Percentiles rank a stretch among this genome's conserved stretches.
Conservation (phyloP, 2,113 vertebrate species). For the Sakesphorus luctuosus region DNA sequence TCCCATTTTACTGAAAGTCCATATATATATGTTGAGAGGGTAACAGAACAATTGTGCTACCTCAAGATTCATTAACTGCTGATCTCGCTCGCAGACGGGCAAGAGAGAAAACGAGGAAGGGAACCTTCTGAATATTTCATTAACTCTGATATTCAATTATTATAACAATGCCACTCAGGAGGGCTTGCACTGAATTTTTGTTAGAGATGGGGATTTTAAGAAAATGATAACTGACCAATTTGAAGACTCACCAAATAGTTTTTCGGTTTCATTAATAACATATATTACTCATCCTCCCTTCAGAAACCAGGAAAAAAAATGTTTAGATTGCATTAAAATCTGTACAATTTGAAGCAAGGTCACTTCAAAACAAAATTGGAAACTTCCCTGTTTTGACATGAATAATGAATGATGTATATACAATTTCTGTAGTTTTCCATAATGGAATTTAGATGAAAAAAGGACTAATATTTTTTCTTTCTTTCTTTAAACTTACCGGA, state of each 20-base stretch:
- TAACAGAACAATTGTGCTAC: not conserved
- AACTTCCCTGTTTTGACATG: not conserved
- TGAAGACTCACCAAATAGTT: not conserved
- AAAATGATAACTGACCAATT: slow-evolving; percentile 1
- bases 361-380: not conserved
- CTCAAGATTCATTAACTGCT: slow-evolving; percentile 32
- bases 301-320: not conserved
- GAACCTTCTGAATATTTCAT: slow-evolving; percentile 45
- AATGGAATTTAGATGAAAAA: not conserved
- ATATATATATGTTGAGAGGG: not conserved
- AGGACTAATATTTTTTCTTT: not conserved
- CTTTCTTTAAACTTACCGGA: not conserved
- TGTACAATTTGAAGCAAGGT: not conserved
- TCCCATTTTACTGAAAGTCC: slow-evolving; percentile 20
- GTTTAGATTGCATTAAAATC: not conserved
- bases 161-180: not conserved
- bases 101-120: slow-evolving; percentile 7
- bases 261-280: not conserved
- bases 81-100: not conserved
- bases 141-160: slow-evolving; percentile 40
- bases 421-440: not conserved
- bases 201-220: slow-evolving; percentile 11
- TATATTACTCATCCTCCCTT: not conserved
- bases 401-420: not conserved
- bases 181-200: not conserved